Conservation (phyloP, 2,888 invertebrate species). For the Pogonocherus hispidulus region DNA sequence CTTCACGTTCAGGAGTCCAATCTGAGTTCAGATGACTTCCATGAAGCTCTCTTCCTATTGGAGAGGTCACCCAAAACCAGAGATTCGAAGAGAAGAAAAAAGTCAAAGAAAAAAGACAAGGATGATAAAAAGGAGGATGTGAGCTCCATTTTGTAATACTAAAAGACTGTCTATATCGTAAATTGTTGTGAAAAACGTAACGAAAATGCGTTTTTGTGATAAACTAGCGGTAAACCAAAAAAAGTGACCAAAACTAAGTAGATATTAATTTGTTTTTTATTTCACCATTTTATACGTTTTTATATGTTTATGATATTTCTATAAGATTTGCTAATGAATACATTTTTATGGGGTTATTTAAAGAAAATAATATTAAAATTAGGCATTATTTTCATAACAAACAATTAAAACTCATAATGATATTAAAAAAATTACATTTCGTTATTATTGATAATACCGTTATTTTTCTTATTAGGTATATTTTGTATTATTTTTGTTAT, state of each 20-base stretch:
- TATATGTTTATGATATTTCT: constrained; percentile 5
- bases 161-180: constrained; percentile 60
- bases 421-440: too few relatives aligned
- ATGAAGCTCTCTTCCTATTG: constrained; percentile 72
- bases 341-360: neutral
- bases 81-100: constrained; percentile 69
- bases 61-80: constrained; percentile 71
- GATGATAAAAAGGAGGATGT: constrained; percentile 68
- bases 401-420: too few relatives aligned
- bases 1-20: constrained; percentile 73
- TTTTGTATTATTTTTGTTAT: too few relatives aligned
- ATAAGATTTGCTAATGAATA: neutral
- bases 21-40: constrained; percentile 73
- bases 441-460: too few relatives aligned
- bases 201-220: constrained; percentile 60
- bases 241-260: constrained; percentile 45
- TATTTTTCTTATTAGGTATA: too few relatives aligned
- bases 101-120: constrained; percentile 69
- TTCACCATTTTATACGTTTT: constrained; percentile 34
- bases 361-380: neutral
- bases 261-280: constrained; percentile 6
- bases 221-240: constrained; percentile 41
- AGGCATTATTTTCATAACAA: neutral
- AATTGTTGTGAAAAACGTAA: constrained; percentile 56
- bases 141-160: constrained; percentile 68